Evolutionary conservation across 2,888 invertebrate species (phyloP).

Genomic region (Diabrotica balteata): DNA sequence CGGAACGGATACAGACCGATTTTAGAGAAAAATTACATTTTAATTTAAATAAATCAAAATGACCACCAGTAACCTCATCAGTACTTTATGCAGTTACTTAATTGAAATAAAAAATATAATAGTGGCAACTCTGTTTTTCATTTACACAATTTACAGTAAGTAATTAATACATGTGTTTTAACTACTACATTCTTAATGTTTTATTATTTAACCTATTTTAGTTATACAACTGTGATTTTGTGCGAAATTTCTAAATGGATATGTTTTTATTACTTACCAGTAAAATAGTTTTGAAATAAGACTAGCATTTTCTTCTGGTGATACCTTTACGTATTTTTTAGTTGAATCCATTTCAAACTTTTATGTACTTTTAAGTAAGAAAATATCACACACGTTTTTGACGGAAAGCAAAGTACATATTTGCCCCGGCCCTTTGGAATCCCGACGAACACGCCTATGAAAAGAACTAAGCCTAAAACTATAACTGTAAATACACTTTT

Average conservation of each 20-base stretch:
- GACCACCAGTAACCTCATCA: too few species aligned
- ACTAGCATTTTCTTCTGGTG: slow-evolving; percentile 67
- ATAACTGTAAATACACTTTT: not conserved
- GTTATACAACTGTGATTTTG: not conserved
- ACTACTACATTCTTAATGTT: not conserved
- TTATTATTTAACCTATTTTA: not conserved
- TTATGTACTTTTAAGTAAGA: not conserved
- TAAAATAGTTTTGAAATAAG: slow-evolving; percentile 67
- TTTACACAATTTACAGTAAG: too few species aligned
- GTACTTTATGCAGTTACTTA: too few species aligned
- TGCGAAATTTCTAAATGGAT: too few species aligned
- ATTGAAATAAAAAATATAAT: too few species aligned
- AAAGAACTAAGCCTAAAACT: not conserved
- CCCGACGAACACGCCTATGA: not conserved
- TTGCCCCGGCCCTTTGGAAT: not conserved
- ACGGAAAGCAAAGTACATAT: too few species aligned
- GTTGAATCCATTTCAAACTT: slow-evolving; percentile 66
- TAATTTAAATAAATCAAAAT: too few species aligned
- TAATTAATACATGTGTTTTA: too few species aligned
- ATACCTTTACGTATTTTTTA: slow-evolving; percentile 67
- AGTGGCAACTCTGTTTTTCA: too few species aligned
- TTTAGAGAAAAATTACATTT: too few species aligned
- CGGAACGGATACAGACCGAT: too few species aligned
- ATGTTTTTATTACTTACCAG: slow-evolving; percentile 64
- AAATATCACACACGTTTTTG: not conserved